Conservation (phyloP, 2,888 invertebrate genomes). For the Panopea generosa region DNA sequence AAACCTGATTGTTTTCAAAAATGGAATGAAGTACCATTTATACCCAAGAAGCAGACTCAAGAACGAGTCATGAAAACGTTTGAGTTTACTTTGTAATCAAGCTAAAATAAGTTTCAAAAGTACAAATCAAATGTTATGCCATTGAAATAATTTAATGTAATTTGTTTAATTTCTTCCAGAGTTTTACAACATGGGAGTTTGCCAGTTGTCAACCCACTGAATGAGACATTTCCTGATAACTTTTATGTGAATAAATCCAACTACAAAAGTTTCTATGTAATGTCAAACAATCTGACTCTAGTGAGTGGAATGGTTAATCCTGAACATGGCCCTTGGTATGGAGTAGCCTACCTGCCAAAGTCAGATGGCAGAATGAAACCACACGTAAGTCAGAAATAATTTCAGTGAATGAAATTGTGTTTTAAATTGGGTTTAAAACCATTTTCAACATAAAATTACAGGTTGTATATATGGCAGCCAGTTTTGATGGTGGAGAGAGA, state of each 20-base stretch:
- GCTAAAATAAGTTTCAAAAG: too few species aligned
- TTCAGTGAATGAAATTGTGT: too few species aligned
- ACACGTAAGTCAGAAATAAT: constrained; percentile 63
- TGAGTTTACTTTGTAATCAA: too few species aligned
- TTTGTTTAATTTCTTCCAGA: constrained; percentile 86
- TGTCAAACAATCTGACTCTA: constrained; percentile 88
- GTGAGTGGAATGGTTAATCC: constrained; percentile 76
- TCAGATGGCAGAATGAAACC: constrained; percentile 59
- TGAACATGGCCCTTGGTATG: constrained; percentile 84
- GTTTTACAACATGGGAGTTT: constrained; percentile 92
- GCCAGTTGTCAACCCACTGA: constrained; percentile 93
- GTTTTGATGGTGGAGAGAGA: too few species aligned
- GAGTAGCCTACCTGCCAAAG: constrained; percentile 85
- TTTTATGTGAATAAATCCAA: constrained; percentile 72
- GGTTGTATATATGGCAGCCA: too few species aligned
- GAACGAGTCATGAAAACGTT: too few species aligned
- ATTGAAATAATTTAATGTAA: too few species aligned
- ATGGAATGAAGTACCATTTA: too few species aligned
- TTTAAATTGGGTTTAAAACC: too few species aligned
- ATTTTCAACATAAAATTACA: too few species aligned
- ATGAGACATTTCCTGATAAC: constrained; percentile 90
- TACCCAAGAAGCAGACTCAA: too few species aligned
- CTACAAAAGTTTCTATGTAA: constrained; percentile 76
- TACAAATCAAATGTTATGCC: neutral
- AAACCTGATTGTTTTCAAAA: too few species aligned